phyloP scores from a whole-genome alignment of 2,797 vertebrate species.

The Knipowitschia caucasica region DNA sequence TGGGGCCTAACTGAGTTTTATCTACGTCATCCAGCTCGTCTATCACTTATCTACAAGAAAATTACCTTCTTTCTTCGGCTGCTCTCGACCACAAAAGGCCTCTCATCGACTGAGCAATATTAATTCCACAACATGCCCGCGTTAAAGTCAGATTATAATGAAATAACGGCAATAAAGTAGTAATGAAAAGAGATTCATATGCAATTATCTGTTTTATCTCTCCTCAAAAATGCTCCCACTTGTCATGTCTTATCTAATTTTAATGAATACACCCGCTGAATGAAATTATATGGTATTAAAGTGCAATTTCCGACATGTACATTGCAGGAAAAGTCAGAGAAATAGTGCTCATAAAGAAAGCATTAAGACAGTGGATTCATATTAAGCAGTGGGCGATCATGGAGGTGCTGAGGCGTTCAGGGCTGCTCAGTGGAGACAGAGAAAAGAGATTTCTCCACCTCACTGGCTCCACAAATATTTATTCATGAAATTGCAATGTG shows the following conservation, averaged over 20 bases:
- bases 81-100: conserved; percentile 3
- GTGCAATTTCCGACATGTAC: conserved; percentile 61
- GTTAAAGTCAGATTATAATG: conserved; percentile 42
- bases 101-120: conserved; percentile 20
- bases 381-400: conserved; percentile 45
- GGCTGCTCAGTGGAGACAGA: conserved; percentile 56
- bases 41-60: conserved; percentile 45
- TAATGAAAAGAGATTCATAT: conserved; percentile 35
- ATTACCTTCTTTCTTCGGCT: conserved; percentile 37
- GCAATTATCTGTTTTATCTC: conserved; percentile 13
- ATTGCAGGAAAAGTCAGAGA: conserved; percentile 28
- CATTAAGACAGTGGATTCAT: conserved; percentile 64
- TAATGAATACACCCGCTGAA: conserved; percentile 61
- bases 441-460: conserved; percentile 57
- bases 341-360: conserved; percentile 40
- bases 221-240: conserved; percentile 16
- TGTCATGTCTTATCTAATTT: conserved; percentile 49
- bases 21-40: conserved; percentile 54
- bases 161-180: conserved; percentile 34
- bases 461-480: conserved; percentile 65
- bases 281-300: conserved; percentile 55
- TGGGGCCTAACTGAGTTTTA: conserved; percentile 39
- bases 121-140: conserved; percentile 25
- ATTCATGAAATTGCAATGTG: conserved; percentile 64
- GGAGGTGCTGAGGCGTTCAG: conserved; percentile 53